phyloP scores from a whole-genome alignment of 2,113 vertebrate species.

The zebrafish (Danio rerio) region GRCz12tu NC_133181.1:40905501-40906000 shows the following conservation, averaged over 20 bases:
- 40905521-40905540: slow-evolving; percentile 74
- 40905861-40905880: neutral
- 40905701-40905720: neutral
- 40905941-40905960: neutral
- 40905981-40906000: neutral
- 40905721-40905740: neutral
- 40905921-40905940: neutral
- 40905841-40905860: neutral
- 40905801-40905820: neutral
- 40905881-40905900: neutral
- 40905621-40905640: neutral
- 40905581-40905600: neutral
- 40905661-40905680: neutral
- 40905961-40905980: neutral
- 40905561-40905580: neutral
- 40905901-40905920: neutral
- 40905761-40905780: neutral
- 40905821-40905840: neutral
- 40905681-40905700: neutral
- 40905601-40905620: neutral
- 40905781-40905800: neutral
- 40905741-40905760: neutral
- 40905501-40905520: slow-evolving; percentile 81
- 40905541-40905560: neutral
- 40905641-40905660: neutral